phyloP scores from a whole-genome alignment of 1,140 invertebrate species.

The Asobara japonica region DNA sequence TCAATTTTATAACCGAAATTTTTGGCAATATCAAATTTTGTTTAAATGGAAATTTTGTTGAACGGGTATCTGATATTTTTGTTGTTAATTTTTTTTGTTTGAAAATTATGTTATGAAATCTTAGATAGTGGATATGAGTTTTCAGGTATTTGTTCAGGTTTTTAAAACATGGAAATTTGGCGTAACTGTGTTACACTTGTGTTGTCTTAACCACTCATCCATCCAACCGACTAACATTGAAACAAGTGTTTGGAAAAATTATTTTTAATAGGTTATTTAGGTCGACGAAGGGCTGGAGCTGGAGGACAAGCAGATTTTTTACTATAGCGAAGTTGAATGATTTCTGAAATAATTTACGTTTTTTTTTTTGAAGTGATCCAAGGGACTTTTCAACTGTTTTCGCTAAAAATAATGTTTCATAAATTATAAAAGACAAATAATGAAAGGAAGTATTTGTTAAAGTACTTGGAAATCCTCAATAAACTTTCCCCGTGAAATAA shows the following conservation, averaged over 20 bases:
- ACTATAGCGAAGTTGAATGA: neutral
- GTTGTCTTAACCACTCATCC: constrained; percentile 67
- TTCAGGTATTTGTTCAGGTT: neutral
- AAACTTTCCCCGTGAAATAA: neutral
- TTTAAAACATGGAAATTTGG: neutral
- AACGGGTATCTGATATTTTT: constrained; percentile 39
- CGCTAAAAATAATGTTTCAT: neutral
- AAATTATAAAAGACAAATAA: no score
- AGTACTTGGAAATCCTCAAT: no score
- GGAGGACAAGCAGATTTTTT: neutral
- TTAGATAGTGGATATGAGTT: neutral
- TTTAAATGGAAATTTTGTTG: constrained; percentile 7
- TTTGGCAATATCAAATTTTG: neutral
- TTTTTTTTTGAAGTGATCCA: constrained; percentile 27
- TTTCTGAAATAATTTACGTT: neutral
- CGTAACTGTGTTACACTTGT: neutral
- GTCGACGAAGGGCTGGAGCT: neutral
- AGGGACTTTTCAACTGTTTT: neutral
- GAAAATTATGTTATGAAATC: neutral
- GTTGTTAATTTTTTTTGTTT: neutral
- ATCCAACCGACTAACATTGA: constrained; percentile 58
- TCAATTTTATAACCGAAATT: neutral
- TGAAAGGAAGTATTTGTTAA: no score
- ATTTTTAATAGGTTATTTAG: neutral
- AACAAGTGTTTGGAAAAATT: constrained; percentile 1